Evolutionary conservation across 2,888 invertebrate genomes (phyloP).

Genomic region (Eristalinus sepulchralis): DNA sequence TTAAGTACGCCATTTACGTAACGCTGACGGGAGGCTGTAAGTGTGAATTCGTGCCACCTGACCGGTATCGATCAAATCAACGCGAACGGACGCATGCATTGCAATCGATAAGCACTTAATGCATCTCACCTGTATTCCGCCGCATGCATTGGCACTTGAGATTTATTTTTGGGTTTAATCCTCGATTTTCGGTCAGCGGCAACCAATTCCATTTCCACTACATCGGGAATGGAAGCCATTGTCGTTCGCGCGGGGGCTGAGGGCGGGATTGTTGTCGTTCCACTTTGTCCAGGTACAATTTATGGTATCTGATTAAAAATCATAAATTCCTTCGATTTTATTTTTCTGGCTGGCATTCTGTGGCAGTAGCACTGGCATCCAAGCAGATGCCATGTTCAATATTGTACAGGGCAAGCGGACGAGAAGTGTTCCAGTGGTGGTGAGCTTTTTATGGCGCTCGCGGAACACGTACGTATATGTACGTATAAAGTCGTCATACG

Average conservation of each 20-base stretch:
- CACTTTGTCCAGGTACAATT: conserved; percentile 30
- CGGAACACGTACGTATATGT: not conserved
- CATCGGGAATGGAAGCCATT: not conserved
- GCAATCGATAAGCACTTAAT: not conserved
- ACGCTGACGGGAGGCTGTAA: not conserved
- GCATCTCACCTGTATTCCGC: not conserved
- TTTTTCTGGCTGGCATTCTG: conserved; percentile 16
- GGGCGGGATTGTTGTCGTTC: not conserved
- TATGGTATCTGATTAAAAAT: conserved; percentile 50
- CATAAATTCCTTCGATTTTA: conserved; percentile 31
- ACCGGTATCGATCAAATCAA: not conserved
- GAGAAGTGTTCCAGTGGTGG: not conserved
- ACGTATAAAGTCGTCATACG: not conserved
- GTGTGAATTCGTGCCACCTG: not conserved
- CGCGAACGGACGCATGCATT: too few relatives aligned
- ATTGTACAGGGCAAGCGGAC: conserved; percentile 29
- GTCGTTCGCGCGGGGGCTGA: not conserved
- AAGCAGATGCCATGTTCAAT: conserved; percentile 29
- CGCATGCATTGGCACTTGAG: not conserved
- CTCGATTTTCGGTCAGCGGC: not conserved
- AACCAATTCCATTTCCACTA: not conserved
- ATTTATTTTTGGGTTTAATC: not conserved
- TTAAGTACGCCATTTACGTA: conserved; percentile 9
- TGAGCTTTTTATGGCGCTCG: not conserved
- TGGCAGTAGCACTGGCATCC: too few relatives aligned